These are phyloP conservation scores for Mastomys natalensis DNA, from an alignment of 2,113 vertebrate species.

Conservation along the genomic window DNA sequence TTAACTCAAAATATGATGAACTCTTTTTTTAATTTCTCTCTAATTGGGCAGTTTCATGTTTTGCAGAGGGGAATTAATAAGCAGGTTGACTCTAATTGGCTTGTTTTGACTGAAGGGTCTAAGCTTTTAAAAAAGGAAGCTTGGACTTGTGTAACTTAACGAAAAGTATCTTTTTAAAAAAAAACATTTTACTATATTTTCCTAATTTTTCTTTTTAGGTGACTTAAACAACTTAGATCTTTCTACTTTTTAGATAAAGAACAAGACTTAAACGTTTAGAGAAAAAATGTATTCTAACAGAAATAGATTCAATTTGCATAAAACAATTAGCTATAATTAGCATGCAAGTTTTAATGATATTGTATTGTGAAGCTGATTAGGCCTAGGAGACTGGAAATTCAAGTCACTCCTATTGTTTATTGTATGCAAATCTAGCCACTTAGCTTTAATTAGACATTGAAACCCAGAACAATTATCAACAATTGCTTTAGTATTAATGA, in stretches of 20 bases:
- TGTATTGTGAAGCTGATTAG: slow-evolving; percentile 87
- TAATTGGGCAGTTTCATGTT: slow-evolving; percentile 85
- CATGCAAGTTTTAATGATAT: slow-evolving; percentile 87
- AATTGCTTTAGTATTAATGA: slow-evolving; percentile 86
- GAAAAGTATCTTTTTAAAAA: neutral
- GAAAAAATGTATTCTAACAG: slow-evolving; percentile 78
- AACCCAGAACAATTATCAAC: slow-evolving; percentile 87
- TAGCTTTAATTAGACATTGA: slow-evolving; percentile 89
- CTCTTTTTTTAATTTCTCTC: slow-evolving; percentile 84
- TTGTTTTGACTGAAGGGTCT: slow-evolving; percentile 59
- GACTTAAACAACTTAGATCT: slow-evolving; percentile 63
- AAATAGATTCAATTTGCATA: slow-evolving; percentile 84
- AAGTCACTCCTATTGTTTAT: slow-evolving; percentile 87
- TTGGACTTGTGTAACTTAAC: slow-evolving; percentile 29
- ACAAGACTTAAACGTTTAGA: slow-evolving; percentile 65
- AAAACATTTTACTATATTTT: slow-evolving; percentile 59
- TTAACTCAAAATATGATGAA: slow-evolving; percentile 85
- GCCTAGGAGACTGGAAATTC: slow-evolving; percentile 80
- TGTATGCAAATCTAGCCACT: slow-evolving; percentile 88
- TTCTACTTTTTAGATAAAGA: slow-evolving; percentile 80
- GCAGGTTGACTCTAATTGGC: slow-evolving; percentile 84
- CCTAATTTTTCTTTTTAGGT: slow-evolving; percentile 69
- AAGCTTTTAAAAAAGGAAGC: slow-evolving; percentile 75
- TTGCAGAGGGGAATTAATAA: slow-evolving; percentile 83
- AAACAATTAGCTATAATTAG: slow-evolving; percentile 89